A percentile compares a stretch with the other conserved stretches of the same genome.
phyloP scores from a whole-genome alignment of 1,140 invertebrate genomes.

The Limonius californicus region DNA sequence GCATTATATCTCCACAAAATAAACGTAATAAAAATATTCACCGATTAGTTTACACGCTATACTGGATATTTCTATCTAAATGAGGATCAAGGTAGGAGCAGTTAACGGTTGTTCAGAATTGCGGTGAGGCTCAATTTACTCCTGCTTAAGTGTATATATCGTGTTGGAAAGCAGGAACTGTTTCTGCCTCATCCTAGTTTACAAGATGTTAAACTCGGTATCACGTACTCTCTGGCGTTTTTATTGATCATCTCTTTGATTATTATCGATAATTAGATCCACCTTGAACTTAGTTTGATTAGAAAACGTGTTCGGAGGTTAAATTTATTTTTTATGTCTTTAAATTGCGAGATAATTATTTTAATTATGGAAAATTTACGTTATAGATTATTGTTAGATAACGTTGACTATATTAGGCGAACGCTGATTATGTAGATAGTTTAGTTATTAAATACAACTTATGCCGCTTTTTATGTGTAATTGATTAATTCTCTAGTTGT shows the following conservation, averaged over 20 bases:
- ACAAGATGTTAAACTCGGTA: background rate
- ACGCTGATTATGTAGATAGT: background rate
- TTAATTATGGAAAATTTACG: slow-evolving; percentile 26
- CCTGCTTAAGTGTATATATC: background rate
- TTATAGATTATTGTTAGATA: slow-evolving; percentile 15
- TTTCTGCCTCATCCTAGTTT: background rate
- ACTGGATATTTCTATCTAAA: slow-evolving; percentile 32
- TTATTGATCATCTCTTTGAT: slow-evolving; percentile 43
- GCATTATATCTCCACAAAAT: slow-evolving; percentile 5
- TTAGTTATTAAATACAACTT: too few species aligned
- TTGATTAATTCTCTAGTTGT: too few species aligned
- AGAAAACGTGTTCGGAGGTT: slow-evolving; percentile 40
- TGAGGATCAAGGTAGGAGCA: slow-evolving; percentile 26
- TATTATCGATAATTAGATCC: slow-evolving; percentile 45
- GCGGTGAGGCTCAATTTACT: background rate
- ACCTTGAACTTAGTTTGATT: slow-evolving; percentile 43
- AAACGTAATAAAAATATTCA: slow-evolving; percentile 26
- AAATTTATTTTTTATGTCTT: slow-evolving; percentile 23
- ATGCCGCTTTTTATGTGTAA: too few species aligned
- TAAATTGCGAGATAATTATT: slow-evolving; percentile 25
- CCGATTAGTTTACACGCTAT: slow-evolving; percentile 28
- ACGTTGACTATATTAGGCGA: background rate
- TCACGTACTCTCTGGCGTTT: slow-evolving; percentile 20
- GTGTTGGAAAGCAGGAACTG: background rate
- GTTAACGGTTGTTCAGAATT: background rate